Evolutionary conservation across 2,113 vertebrate species (phyloP), one percentile per base, ranked within the genome.

Genomic region (Grallaria varia): DNA sequence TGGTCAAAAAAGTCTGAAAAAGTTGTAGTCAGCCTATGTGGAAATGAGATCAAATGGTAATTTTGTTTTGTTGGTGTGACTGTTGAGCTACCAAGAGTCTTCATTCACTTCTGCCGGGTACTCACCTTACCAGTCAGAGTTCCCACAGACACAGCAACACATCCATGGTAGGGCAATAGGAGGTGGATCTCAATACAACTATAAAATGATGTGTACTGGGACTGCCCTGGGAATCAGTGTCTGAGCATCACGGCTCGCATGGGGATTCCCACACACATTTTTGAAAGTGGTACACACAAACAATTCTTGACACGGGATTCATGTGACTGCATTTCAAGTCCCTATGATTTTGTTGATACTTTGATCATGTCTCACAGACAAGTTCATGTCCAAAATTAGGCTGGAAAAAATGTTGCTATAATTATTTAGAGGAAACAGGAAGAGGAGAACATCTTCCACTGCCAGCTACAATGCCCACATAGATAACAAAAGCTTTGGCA

Each of bases 401-500:
- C 85, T 86, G 92, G 85, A 94, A 97, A 94, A 90, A 90, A 79
- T 63, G 64, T 49, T 2, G 7, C 81, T 89, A 2, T 87, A 84
- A 90, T 94, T 93, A 94, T 58, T 92, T 69, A 84, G 86, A 93
- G 79, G 92, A 84, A 92, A 82, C 28, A 72, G 86, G 88, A 95
- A 96, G 92, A 84, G 0, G 15, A 60, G 44, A 84, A 74, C 60
- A 25, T 87, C 88, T 84, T 47, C 85, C 79, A 39, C 53, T 82
- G 88, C 64, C 80, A 84, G 89, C 86, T 75, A 58, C 52, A 50
- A 24, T 91, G 80, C 37, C 88, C 66, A 72, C 60, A 68, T 60
- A 84, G 92, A 92, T 35, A 95, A 91, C 69, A 92, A 95, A 95
- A 87, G 85, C 64, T 75, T 90, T 93, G 85, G 85, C 84, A 79